Percentiles rank a stretch among this genome's conserved stretches.
These are phyloP conservation scores for Gallinago jamesoni DNA, from an alignment of 2,113 vertebrate genomes.

Conservation along the genomic window DNA sequence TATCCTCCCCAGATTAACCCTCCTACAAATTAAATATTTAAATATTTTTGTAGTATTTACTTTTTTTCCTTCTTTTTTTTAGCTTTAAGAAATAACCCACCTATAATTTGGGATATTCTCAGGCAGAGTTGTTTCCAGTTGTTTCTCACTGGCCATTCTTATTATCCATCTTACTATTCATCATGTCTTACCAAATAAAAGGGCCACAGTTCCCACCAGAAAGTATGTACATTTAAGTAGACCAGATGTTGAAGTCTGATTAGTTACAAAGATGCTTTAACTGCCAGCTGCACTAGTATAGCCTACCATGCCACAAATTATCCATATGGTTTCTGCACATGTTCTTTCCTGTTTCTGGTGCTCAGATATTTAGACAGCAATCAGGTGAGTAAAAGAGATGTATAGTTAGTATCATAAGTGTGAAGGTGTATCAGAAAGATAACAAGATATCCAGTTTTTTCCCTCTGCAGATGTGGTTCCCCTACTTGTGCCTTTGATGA, in stretches of 20 bases:
- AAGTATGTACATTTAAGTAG: not conserved
- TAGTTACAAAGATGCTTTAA: constrained; percentile 43
- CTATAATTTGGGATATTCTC: not conserved
- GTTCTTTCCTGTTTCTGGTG: not conserved
- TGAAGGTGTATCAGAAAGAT: not conserved
- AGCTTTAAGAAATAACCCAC: not conserved
- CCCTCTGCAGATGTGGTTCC: not conserved
- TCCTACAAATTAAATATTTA: not conserved
- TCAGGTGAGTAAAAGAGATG: not conserved
- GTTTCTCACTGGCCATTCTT: not conserved
- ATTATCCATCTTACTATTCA: not conserved
- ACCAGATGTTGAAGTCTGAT: constrained; percentile 42
- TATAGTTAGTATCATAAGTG: not conserved
- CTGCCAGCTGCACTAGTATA: constrained; percentile 7
- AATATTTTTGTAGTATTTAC: not conserved
- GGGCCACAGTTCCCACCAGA: not conserved
- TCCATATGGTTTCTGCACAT: constrained; percentile 42
- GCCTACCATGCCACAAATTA: not conserved
- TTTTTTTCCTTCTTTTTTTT: not conserved
- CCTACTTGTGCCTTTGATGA: not conserved
- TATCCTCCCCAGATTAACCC: not conserved
- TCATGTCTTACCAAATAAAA: constrained; percentile 20
- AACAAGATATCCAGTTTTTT: not conserved
- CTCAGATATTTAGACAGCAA: not conserved
- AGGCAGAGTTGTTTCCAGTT: not conserved